Evolutionary conservation across 92 coral and sea anemone species (phyloP).

Genomic region (Umimayanthus chanpuru): DNA sequence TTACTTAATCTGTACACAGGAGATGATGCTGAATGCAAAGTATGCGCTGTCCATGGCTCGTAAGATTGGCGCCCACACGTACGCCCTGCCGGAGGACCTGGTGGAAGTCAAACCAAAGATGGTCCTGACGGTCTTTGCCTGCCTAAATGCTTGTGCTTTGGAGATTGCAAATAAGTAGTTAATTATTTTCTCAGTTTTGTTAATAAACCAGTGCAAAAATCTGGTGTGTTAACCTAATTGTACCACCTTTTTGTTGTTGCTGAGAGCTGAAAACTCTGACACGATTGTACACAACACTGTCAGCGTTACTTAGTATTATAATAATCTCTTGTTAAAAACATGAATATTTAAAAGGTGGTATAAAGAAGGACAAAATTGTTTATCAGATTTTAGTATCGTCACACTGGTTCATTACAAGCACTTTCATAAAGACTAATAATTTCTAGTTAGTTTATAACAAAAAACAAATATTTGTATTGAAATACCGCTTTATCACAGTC

Average conservation of each 20-base stretch:
- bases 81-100: slow-evolving; percentile 93
- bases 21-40: slow-evolving; percentile 85
- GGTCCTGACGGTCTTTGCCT: slow-evolving; percentile 95
- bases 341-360: slow-evolving; percentile 1
- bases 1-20: slow-evolving; percentile 53
- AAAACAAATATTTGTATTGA: neutral
- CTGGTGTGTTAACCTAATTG: neutral
- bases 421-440: neutral
- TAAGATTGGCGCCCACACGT: slow-evolving; percentile 92
- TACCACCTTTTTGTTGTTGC: slow-evolving; percentile 8
- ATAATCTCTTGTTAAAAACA: neutral
- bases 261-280: neutral
- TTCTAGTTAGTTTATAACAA: neutral
- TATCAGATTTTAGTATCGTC: neutral
- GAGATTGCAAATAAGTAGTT: neutral
- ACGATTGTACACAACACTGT: too few species aligned
- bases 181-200: neutral
- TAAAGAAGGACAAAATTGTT: neutral
- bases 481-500: neutral
- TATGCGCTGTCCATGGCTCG: slow-evolving; percentile 90
- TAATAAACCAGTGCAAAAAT: neutral
- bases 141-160: slow-evolving; percentile 73
- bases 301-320: too few species aligned
- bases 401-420: neutral
- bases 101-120: slow-evolving; percentile 95